Percentiles rank a stretch among this genome's conserved stretches.
Conservation (phyloP, 2,797 vertebrate genomes). For the Apodemus agrarius region DNA sequence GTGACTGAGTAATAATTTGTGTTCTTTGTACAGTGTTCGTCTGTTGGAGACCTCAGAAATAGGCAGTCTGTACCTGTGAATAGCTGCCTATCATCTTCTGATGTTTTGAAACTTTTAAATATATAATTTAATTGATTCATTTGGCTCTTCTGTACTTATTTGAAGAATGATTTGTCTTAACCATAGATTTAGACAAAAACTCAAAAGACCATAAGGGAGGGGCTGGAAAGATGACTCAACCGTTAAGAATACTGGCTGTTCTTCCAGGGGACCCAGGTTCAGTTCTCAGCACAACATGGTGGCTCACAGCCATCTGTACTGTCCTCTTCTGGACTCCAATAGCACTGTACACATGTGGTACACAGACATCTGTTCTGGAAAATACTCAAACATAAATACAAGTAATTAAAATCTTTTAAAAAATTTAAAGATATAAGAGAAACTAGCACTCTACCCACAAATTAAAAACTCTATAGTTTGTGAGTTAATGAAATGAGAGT, state of each 20-base stretch:
- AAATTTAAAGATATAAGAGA: constrained; percentile 41
- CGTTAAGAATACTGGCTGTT: background rate
- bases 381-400: background rate
- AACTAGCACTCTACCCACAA: background rate
- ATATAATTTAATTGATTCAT: constrained; percentile 46
- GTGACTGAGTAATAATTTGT: background rate
- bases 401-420: background rate
- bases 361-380: background rate
- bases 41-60: constrained; percentile 30
- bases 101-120: constrained; percentile 62
- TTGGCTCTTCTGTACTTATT: constrained; percentile 62
- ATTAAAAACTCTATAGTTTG: constrained; percentile 1
- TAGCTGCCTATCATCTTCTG: constrained; percentile 40
- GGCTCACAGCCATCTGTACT: background rate
- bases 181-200: constrained; percentile 32
- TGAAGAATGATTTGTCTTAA: constrained; percentile 23
- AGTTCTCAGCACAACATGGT: background rate
- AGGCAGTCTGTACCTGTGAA: background rate
- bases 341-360: background rate
- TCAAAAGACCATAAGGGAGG: background rate
- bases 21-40: background rate
- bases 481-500: constrained; percentile 57
- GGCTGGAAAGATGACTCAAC: background rate
- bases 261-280: background rate
- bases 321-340: background rate